Evolutionary conservation across 2,113 vertebrate genomes (phyloP), one percentile per base, ranked within the genome.

Genomic region (Isurus oxyrinchus): DNA sequence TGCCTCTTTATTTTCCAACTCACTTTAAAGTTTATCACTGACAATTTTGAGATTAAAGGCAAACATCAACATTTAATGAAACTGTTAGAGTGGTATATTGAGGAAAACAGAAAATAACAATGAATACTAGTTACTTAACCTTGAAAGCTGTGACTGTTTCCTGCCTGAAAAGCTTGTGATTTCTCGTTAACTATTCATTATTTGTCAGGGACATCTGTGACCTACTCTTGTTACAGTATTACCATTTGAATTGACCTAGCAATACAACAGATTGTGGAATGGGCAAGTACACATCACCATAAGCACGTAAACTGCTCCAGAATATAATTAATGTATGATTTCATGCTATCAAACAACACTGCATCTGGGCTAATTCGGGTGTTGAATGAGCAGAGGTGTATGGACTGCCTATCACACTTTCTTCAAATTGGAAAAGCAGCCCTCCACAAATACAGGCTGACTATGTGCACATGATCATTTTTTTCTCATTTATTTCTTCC

Each of bases 131-230:
- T 95, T 95, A 69, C 63, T 95, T 95, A 69, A 69, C 94, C 61
- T 95, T 95, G 94, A 69, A 72, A 67, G 63, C 21, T 13, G 11
- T 72, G 44, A 95, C 23, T 44, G n/a, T 95, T 67, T 55, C 94
- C 31, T 76, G 49, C 49, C 40, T 95, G 67, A 95, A 95, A 95
- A 95, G 66, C 94, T 95, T 72, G 27, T 31, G 94, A 95, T 76
- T 94, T 95, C 44, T 72, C 49, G 27, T 95, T 95, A 95, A 95
- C 94, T 95, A 72, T 95, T 95, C 94, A 72, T 95, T 72, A 95
- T 69, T 72, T 53, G 67, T 95, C 44, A 55, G 67, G 49, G 67
- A 95, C 94, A 95, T 49, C 66, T 72, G 94, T 76, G 94, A 49
- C 94, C 66, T 49, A 95, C 94, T 95, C 94, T 72, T 55, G 67